Base-by-base conservation (phyloP, 2,113 vertebrate species). In the Burhinus bistriatus region DNA sequence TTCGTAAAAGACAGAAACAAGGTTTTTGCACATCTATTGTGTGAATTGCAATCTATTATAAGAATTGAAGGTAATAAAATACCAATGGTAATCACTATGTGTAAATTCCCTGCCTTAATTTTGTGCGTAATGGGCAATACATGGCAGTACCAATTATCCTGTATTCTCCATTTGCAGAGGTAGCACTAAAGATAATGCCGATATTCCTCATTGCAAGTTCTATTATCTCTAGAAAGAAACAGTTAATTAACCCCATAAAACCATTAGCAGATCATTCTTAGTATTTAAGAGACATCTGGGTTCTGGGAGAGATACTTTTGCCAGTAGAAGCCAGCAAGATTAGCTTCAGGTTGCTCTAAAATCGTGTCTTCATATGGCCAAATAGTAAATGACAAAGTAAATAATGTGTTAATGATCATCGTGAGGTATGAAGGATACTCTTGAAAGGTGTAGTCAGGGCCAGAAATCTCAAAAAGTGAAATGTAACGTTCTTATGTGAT, bases 171-270 rank as follows among this genome's bases (percentile, higher is more conserved):
- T 88, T 97, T 96, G 89, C 79, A 94, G 88, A 93, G 96, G 91
- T 97, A 81, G 97, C 94, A 76, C 45, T 96, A 59, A 85, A 88
- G 94, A 92, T 91, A 95, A 75, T 85, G 93, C 58, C 36, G 47
- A 44, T 96, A 76, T 45, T 95, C 96, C 97, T 87, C 93, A 87
- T 75, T 76, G 70, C 57, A 64, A 71, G 83, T 78, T 89, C 96
- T 90, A 85, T 94, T 98, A 95, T 97, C 93, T 96, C 90, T 45
- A 88, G 85, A 97, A 95, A 97, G 92, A 96, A 97, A 95, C 95
- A 93, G 97, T 95, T 98, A 98, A 97, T 96, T 97, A 97, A 93
- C 73, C 95, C 82, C 78, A 73, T 93, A 71, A 97, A 97, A 21
- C 66, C 93, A 96, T 97, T 96, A 94, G 71, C 42, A 64, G 94